Evolutionary conservation across 2,797 vertebrate genomes (phyloP).

Genomic region (Danio tinwini): DNA sequence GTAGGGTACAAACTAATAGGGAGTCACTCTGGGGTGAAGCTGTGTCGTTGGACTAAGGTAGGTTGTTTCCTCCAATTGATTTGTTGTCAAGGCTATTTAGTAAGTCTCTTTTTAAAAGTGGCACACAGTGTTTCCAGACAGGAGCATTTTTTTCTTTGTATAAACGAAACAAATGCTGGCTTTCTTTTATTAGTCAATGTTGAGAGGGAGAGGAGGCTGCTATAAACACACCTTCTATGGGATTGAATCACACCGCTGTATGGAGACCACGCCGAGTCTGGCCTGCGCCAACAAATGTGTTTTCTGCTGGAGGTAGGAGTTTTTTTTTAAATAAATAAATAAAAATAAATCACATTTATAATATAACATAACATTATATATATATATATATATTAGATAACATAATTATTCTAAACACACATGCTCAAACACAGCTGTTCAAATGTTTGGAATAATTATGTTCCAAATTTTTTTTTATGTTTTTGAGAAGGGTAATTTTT

Average conservation of each 20-base stretch:
- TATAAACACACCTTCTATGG: constrained; percentile 98
- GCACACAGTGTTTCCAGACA: background rate
- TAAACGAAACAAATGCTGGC: background rate
- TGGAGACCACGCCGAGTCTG: constrained; percentile 95
- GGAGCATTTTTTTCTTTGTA: background rate
- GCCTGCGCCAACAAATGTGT: constrained; percentile 97
- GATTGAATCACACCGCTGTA: constrained; percentile 95
- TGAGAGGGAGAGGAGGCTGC: constrained; percentile 93
- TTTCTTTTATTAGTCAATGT: constrained; percentile 83
- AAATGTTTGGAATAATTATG: too few relatives aligned
- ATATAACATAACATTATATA: too few relatives aligned
- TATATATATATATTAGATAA: too few relatives aligned
- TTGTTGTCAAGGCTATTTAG: background rate
- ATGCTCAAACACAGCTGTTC: too few relatives aligned
- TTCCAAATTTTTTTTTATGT: too few relatives aligned
- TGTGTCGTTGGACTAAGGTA: constrained; percentile 98
- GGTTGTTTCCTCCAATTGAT: constrained; percentile 12
- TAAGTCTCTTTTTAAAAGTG: background rate
- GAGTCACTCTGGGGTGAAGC: constrained; percentile 95
- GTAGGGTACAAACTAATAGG: constrained; percentile 93
- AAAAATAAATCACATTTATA: too few relatives aligned
- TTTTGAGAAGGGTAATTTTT: too few relatives aligned
- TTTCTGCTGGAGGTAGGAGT: constrained; percentile 93
- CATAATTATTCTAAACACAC: too few relatives aligned
- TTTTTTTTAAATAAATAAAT: background rate